A percentile compares a stretch with the other conserved stretches of the same genome.
phyloP scores from a whole-genome alignment of 2,888 invertebrate species.

The Spilarctia lutea region DNA sequence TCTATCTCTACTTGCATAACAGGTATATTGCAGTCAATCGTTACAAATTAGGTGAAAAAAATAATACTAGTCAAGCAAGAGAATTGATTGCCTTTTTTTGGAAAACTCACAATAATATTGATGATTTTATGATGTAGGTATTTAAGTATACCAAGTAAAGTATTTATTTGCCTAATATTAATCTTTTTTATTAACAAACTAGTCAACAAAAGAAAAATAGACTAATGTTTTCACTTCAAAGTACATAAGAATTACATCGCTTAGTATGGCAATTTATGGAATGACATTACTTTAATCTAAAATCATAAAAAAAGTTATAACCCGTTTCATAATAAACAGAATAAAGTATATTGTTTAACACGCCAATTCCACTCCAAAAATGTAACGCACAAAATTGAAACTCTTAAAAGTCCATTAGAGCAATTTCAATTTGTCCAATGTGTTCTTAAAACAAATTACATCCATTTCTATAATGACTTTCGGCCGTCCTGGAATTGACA shows the following conservation, averaged over 20 bases:
- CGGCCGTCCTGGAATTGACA: constrained; percentile 27
- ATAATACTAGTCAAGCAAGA: too few species aligned
- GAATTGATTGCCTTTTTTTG: too few species aligned
- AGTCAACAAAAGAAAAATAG: neutral
- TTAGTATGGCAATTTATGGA: neutral
- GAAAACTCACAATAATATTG: too few species aligned
- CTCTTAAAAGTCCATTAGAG: constrained; percentile 20
- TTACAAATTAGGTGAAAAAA: too few species aligned
- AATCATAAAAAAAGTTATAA: neutral
- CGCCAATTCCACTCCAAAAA: neutral
- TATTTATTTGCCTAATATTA: too few species aligned
- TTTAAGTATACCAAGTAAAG: too few species aligned
- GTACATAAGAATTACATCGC: neutral
- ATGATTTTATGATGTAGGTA: too few species aligned
- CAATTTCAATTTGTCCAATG: constrained; percentile 19
- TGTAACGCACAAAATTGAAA: constrained; percentile 15
- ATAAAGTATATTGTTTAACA: constrained; percentile 1
- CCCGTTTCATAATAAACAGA: neutral
- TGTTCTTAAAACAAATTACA: constrained; percentile 25
- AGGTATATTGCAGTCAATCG: too few species aligned
- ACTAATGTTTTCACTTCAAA: neutral
- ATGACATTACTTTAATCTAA: neutral
- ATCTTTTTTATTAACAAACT: neutral
- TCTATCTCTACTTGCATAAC: too few species aligned
- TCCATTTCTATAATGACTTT: constrained; percentile 23